These are phyloP conservation scores for Podarcis cretensis DNA, from an alignment of 2,113 vertebrate genomes.

Conservation along the genomic window DNA sequence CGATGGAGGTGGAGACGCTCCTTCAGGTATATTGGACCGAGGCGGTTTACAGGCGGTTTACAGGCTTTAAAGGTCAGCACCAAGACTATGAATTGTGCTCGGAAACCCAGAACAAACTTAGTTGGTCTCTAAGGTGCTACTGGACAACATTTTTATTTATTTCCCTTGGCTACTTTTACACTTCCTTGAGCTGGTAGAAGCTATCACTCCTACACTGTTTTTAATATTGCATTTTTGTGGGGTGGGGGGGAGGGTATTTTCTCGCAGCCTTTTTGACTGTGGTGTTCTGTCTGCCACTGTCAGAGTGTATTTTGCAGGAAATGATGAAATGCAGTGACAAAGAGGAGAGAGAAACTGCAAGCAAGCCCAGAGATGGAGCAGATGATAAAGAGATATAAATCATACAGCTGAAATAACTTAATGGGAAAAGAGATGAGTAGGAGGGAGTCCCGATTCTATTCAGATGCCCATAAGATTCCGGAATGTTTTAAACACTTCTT, in stretches of 20 bases:
- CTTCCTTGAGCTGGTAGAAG: not conserved
- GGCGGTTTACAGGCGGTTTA: no score
- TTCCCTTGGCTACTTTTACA: not conserved
- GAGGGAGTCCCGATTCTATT: slow-evolving; percentile 26
- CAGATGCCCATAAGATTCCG: not conserved
- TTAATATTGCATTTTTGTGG: not conserved
- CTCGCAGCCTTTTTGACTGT: not conserved
- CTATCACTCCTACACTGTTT: not conserved
- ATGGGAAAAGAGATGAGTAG: slow-evolving; percentile 53
- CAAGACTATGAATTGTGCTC: no score
- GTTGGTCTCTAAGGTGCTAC: no score
- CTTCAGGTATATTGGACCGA: no score
- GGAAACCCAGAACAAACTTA: no score
- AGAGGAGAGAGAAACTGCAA: not conserved
- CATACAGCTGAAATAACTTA: slow-evolving; percentile 44
- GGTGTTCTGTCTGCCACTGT: not conserved
- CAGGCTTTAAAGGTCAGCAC: no score
- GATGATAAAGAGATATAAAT: slow-evolving; percentile 40
- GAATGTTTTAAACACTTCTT: not conserved
- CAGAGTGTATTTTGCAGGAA: not conserved
- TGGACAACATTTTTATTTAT: no score
- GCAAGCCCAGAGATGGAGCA: slow-evolving; percentile 4
- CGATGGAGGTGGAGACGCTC: no score
- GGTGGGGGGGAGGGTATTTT: not conserved
- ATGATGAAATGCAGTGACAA: not conserved